Conservation (phyloP, 2,113 vertebrate species). For the Eptesicus fuscus region DNA sequence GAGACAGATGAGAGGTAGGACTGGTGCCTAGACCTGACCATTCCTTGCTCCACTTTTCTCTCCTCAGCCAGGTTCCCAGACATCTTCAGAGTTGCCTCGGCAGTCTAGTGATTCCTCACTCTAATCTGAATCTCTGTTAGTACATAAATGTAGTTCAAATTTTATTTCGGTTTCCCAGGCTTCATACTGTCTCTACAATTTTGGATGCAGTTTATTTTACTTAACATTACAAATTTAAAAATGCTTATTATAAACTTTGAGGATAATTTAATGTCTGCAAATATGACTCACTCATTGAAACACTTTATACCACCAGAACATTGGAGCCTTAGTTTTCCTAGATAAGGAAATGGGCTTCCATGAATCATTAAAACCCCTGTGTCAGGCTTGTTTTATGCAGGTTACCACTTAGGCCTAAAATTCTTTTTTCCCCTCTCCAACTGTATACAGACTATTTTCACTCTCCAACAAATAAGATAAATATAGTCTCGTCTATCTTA, state of each 20-base stretch:
- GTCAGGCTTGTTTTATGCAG: neutral
- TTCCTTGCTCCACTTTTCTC: neutral
- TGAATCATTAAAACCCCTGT: neutral
- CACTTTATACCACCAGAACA: neutral
- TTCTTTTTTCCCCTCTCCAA: neutral
- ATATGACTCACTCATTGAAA: neutral
- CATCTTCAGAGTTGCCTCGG: neutral
- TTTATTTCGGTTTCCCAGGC: neutral
- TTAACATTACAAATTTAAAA: conserved; percentile 13
- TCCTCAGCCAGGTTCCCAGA: neutral
- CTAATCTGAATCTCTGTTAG: neutral
- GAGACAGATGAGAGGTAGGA: neutral
- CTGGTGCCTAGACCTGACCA: neutral
- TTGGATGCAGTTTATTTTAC: neutral
- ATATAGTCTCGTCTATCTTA: neutral
- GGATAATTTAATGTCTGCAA: neutral
- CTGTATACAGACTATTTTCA: neutral
- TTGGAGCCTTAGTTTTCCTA: neutral
- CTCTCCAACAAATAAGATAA: neutral
- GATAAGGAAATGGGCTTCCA: neutral
- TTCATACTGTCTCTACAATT: neutral
- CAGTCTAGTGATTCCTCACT: neutral
- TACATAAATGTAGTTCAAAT: neutral
- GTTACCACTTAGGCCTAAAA: neutral
- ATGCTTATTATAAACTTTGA: neutral